Conservation (phyloP, 2,888 invertebrate species). For the Crepidodera aurea region DNA sequence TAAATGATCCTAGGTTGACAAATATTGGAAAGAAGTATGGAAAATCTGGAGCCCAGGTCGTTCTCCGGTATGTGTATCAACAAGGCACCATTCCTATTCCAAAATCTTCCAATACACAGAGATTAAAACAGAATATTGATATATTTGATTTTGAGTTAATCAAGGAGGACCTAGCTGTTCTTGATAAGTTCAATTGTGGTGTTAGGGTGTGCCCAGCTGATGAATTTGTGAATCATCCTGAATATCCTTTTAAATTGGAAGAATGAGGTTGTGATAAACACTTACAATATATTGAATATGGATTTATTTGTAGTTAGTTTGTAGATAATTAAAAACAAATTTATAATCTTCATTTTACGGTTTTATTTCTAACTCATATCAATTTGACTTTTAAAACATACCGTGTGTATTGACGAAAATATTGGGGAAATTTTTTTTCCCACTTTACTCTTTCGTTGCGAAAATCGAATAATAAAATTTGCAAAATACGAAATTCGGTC, state of each 20-base stretch:
- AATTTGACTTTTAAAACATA: too few species aligned
- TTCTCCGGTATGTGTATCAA: conserved; percentile 63
- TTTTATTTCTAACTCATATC: too few species aligned
- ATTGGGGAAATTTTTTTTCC: too few species aligned
- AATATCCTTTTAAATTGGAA: conserved; percentile 56
- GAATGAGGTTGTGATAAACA: too few species aligned
- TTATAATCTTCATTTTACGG: too few species aligned
- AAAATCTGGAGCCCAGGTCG: conserved; percentile 74
- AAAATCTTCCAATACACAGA: conserved; percentile 65
- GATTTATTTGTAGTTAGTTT: too few species aligned
- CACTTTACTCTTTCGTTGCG: too few species aligned
- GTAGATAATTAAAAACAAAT: too few species aligned
- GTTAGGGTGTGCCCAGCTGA: conserved; percentile 52
- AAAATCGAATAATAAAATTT: too few species aligned
- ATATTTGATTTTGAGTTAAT: conserved; percentile 67
- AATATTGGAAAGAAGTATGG: conserved; percentile 71
- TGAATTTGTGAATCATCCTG: conserved; percentile 51
- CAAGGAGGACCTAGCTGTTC: conserved; percentile 62
- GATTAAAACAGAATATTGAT: conserved; percentile 66
- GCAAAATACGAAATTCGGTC: too few species aligned
- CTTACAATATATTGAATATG: too few species aligned
- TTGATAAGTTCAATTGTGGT: conserved; percentile 62
- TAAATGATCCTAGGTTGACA: conserved; percentile 69
- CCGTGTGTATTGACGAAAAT: too few species aligned
- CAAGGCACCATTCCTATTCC: conserved; percentile 65